Evolutionary conservation across 2,113 vertebrate genomes (phyloP).

Genomic region (Mobula birostris): DNA sequence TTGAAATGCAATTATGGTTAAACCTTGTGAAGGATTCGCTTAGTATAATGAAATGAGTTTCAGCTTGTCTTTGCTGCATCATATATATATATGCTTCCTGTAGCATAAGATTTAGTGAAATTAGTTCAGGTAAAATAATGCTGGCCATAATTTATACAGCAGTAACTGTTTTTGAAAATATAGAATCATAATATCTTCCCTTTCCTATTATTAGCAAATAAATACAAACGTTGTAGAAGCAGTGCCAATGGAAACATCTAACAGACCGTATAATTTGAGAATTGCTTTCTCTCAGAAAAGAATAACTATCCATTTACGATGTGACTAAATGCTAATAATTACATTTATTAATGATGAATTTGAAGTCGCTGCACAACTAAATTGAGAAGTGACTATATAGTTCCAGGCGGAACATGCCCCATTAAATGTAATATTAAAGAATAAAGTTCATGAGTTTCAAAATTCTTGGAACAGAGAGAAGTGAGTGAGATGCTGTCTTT

Average conservation of each 20-base stretch:
- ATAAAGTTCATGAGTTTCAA: not conserved
- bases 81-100: not conserved
- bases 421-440: not conserved
- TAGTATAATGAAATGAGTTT: not conserved
- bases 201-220: not conserved
- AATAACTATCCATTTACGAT: not conserved
- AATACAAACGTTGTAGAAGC: not conserved
- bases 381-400: not conserved
- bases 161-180: not conserved
- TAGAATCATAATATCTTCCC: not conserved
- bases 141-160: not conserved
- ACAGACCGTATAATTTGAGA: not conserved
- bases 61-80: not conserved
- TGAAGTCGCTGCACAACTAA: not conserved
- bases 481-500: too few relatives aligned
- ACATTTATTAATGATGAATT: not conserved
- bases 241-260: not conserved
- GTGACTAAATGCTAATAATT: not conserved
- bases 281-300: not conserved
- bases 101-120: not conserved
- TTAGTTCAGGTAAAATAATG: not conserved
- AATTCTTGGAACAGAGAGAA: not conserved
- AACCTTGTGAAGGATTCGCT: not conserved
- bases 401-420: not conserved
- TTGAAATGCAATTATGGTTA: slow-evolving; percentile 25